Percentiles rank a stretch among this genome's conserved stretches.
These are phyloP conservation scores for Nomada fabriciana DNA, from an alignment of 2,888 invertebrate species.

Conservation along the genomic window DNA sequence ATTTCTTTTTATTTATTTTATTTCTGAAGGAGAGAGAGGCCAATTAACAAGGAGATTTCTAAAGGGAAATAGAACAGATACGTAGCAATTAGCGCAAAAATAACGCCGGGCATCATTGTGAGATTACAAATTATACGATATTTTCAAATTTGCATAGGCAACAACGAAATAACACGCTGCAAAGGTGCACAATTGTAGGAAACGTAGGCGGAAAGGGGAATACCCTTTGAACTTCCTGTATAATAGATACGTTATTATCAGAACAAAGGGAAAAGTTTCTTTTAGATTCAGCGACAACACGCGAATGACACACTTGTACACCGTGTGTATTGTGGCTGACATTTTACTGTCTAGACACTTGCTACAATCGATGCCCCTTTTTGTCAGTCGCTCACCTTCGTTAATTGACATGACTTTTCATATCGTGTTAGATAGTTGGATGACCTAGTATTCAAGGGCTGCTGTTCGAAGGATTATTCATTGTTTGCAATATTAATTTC, in stretches of 20 bases:
- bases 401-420: background rate
- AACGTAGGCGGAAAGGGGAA: background rate
- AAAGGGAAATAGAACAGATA: background rate
- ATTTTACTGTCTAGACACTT: conserved; percentile 34
- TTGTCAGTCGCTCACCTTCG: background rate
- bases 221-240: no score
- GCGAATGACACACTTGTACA: conserved; percentile 7
- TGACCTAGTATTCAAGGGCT: no score
- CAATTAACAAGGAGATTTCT: background rate
- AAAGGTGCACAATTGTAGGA: background rate
- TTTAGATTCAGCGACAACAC: background rate
- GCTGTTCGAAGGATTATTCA: no score
- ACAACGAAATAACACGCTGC: conserved; percentile 1
- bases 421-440: background rate
- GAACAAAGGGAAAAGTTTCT: background rate
- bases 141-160: background rate
- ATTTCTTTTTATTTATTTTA: no score
- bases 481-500: no score
- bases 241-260: no score
- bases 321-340: conserved; percentile 12
- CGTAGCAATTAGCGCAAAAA: no score
- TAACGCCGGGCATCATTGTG: background rate
- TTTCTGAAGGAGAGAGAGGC: no score
- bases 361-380: conserved; percentile 28
- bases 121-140: background rate